Percentiles rank a stretch among this genome's conserved stretches.
Evolutionary conservation across 2,113 vertebrate species (phyloP).

Genomic region (Bagarius yarrelli): DNA sequence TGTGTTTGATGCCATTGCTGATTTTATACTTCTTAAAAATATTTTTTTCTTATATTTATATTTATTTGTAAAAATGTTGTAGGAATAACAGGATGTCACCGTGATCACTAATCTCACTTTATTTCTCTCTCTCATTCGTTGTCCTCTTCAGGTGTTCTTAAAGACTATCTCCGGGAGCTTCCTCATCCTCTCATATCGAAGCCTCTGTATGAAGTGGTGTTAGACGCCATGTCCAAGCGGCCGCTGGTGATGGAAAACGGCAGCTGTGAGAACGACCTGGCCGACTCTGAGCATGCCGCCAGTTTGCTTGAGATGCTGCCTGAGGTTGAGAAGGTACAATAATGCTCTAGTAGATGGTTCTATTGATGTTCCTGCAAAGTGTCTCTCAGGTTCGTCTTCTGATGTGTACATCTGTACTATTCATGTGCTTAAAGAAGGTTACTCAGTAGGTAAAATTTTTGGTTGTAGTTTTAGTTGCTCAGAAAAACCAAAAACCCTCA

Average conservation of each 20-base stretch:
- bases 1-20: not conserved
- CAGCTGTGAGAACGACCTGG: conserved; percentile 84
- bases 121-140: not conserved
- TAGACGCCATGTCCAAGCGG: conserved; percentile 84
- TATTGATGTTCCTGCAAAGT: no score
- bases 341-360: not conserved
- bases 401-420: no score
- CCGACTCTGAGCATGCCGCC: conserved; percentile 81
- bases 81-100: no score
- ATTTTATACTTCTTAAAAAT: not conserved
- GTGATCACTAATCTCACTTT: not conserved
- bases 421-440: no score
- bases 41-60: no score
- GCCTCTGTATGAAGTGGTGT: conserved; percentile 87
- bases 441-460: not conserved
- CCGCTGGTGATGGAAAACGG: conserved; percentile 82
- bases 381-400: no score
- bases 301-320: conserved; percentile 85
- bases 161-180: conserved; percentile 95
- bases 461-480: not conserved
- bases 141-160: conserved; percentile 82
- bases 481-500: not conserved
- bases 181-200: conserved; percentile 92
- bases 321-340: conserved; percentile 85
- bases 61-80: not conserved